These are phyloP conservation scores for Martes martes DNA, from an alignment of 2,113 vertebrate species.

Conservation along the genomic window DNA sequence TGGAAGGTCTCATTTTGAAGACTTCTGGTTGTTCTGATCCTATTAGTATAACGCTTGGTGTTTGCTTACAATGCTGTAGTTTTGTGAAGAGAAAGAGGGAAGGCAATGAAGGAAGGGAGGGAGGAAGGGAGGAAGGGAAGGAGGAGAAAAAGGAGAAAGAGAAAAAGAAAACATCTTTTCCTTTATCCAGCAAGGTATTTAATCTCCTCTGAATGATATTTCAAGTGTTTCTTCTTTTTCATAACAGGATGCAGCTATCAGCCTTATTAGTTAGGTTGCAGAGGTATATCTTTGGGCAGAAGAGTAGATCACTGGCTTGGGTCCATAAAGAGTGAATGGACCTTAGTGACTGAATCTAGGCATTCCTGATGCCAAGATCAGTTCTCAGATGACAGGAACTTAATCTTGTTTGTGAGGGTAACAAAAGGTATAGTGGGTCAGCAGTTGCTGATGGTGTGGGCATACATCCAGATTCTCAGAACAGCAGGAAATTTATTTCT, in stretches of 20 bases:
- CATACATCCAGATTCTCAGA: background rate
- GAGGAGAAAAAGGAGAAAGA: background rate
- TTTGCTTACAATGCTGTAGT: background rate
- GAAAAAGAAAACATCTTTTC: background rate
- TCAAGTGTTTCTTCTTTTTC: background rate
- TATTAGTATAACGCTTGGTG: background rate
- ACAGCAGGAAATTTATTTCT: conserved; percentile 32
- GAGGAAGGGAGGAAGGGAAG: accelerated
- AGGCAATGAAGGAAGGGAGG: accelerated
- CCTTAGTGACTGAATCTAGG: conserved; percentile 16
- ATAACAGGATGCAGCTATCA: background rate
- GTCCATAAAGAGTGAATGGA: background rate
- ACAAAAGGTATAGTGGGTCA: background rate
- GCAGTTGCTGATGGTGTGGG: background rate
- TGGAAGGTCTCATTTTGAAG: background rate
- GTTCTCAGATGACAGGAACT: background rate
- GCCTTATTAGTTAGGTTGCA: background rate
- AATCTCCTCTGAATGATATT: background rate
- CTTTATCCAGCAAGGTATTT: background rate
- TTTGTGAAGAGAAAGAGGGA: background rate
- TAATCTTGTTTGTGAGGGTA: conserved; percentile 10
- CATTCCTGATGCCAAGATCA: background rate
- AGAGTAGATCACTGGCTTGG: background rate
- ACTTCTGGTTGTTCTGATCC: background rate
- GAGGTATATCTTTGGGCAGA: background rate